phyloP scores from a whole-genome alignment of 2,888 invertebrate species.

The Chelonus formosanus region DNA sequence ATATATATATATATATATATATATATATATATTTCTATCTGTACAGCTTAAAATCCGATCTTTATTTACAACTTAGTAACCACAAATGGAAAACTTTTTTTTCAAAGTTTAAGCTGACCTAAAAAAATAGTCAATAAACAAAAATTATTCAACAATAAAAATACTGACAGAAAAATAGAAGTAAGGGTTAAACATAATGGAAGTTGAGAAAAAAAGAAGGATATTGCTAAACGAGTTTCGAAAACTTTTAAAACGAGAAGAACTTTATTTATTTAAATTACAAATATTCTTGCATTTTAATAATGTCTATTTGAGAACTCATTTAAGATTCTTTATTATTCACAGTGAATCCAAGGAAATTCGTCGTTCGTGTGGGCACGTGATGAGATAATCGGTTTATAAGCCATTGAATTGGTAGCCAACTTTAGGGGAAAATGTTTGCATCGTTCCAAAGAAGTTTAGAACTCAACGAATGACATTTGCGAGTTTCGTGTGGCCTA shows the following conservation, averaged over 20 bases:
- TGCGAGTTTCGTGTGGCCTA: neutral
- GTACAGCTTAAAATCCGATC: constrained; percentile 52
- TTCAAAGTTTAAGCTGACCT: neutral
- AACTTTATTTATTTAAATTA: neutral
- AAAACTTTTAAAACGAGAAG: constrained; percentile 15
- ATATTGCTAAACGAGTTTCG: neutral
- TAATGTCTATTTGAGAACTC: constrained; percentile 6
- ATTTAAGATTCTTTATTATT: constrained; percentile 25
- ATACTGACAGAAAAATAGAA: no score
- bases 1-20: constrained; percentile 49
- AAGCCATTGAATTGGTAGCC: constrained; percentile 23
- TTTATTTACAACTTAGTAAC: constrained; percentile 44
- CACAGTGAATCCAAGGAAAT: constrained; percentile 15
- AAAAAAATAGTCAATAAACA: no score
- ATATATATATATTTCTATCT: constrained; percentile 48
- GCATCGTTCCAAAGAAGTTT: constrained; percentile 9
- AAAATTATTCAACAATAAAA: no score
- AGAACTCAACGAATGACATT: constrained; percentile 2
- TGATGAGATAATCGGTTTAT: constrained; percentile 35
- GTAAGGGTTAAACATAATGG: no score
- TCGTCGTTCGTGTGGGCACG: constrained; percentile 23
- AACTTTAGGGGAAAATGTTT: constrained; percentile 11
- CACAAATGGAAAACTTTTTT: neutral
- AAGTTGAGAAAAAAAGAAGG: no score
- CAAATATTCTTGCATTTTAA: constrained; percentile 5